Percentiles rank a stretch among this genome's conserved stretches.
These are phyloP conservation scores for Megamerina dolium DNA, from an alignment of 2,888 invertebrate genomes.

Conservation along the genomic window DNA sequence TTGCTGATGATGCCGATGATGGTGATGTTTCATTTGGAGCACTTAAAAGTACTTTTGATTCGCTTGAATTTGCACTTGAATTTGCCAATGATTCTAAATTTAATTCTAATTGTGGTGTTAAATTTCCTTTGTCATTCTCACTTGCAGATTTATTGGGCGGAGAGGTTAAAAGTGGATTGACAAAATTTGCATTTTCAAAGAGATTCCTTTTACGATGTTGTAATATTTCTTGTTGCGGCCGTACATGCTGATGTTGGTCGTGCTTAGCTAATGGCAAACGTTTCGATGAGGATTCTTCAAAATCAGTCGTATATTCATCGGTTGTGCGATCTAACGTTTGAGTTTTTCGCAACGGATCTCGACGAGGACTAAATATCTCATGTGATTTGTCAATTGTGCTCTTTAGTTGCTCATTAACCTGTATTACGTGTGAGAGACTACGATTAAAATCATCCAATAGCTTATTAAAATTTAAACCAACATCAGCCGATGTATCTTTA, in stretches of 20 bases:
- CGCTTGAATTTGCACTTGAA: slow-evolving; percentile 5
- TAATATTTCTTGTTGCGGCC: not conserved
- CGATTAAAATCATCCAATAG: slow-evolving; percentile 38
- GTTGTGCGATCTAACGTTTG: not conserved
- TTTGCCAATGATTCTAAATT: slow-evolving; percentile 14
- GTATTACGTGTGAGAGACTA: slow-evolving; percentile 37
- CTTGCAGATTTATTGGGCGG: slow-evolving; percentile 13
- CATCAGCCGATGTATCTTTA: not conserved
- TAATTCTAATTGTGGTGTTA: slow-evolving; percentile 8
- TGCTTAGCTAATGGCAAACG: not conserved
- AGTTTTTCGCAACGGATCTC: slow-evolving; percentile 4
- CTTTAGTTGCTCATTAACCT: slow-evolving; percentile 38
- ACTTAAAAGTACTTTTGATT: not conserved
- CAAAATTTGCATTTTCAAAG: slow-evolving; percentile 16
- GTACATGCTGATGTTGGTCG: not conserved
- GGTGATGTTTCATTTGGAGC: no score
- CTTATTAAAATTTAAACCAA: slow-evolving; percentile 27
- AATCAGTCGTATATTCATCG: slow-evolving; percentile 22
- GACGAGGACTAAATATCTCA: slow-evolving; percentile 24
- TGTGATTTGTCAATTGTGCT: slow-evolving; percentile 29
- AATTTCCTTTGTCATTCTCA: no score
- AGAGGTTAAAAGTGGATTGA: slow-evolving; percentile 14
- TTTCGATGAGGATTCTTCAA: slow-evolving; percentile 17
- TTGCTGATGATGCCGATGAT: slow-evolving; percentile 2
- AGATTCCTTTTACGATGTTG: slow-evolving; percentile 13